phyloP scores from a whole-genome alignment of 2,113 vertebrate genomes.

The Furnarius figulus region DNA sequence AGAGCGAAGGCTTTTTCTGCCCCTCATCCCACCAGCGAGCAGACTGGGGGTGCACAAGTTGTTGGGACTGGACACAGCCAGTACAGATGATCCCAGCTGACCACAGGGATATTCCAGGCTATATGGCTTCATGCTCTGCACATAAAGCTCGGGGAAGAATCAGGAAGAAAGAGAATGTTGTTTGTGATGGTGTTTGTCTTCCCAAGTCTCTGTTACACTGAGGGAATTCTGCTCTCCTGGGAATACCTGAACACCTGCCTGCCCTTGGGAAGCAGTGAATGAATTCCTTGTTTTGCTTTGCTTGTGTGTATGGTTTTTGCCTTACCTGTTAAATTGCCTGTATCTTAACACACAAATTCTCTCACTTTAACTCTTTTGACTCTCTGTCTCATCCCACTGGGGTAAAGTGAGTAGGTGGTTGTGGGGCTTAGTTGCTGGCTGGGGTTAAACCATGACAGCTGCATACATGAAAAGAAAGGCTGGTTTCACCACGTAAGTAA shows the following conservation, averaged over 20 bases:
- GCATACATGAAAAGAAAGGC: neutral
- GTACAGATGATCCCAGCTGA: neutral
- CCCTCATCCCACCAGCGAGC: neutral
- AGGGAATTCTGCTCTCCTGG: neutral
- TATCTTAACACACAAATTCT: neutral
- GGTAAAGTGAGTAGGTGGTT: neutral
- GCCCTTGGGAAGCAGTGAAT: neutral
- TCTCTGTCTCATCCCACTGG: neutral
- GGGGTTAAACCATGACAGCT: neutral
- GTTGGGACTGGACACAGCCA: neutral
- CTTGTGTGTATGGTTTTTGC: neutral
- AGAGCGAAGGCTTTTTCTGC: neutral
- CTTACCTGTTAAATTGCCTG: neutral
- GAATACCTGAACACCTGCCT: neutral
- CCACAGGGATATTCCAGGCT: neutral
- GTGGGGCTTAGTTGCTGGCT: neutral
- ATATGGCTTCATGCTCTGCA: rapidly evolving
- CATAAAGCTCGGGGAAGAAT: neutral
- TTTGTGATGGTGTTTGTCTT: neutral
- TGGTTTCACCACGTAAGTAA: neutral
- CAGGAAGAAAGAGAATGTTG: neutral
- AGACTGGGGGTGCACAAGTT: neutral
- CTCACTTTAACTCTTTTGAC: neutral
- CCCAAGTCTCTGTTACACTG: neutral
- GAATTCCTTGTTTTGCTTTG: neutral